Conservation (phyloP, 2,888 invertebrate genomes). For the Tachina fera region DNA sequence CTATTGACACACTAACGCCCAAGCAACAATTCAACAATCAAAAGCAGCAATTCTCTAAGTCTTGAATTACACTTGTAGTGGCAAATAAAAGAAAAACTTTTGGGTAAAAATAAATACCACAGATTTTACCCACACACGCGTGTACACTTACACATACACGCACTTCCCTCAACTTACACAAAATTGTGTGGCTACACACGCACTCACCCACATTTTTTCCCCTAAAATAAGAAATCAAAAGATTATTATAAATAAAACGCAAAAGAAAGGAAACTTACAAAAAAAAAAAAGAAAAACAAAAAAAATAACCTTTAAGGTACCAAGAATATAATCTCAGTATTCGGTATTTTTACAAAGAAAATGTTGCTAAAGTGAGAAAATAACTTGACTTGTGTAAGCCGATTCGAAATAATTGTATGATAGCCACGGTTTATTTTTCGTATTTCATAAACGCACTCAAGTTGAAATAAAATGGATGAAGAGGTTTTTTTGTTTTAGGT, state of each 20-base stretch:
- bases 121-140: conserved; percentile 9
- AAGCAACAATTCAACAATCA: conserved; percentile 1
- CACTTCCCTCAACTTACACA: background rate
- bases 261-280: conserved; percentile 16
- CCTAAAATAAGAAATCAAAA: background rate
- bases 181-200: conserved; percentile 5
- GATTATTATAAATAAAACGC: conserved; percentile 17
- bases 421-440: background rate
- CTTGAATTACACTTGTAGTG: conserved; percentile 11
- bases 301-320: conserved; percentile 19
- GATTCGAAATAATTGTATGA: background rate
- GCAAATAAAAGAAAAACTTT: conserved; percentile 6
- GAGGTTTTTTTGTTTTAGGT: background rate
- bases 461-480: background rate
- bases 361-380: conserved; percentile 31
- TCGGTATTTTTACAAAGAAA: background rate
- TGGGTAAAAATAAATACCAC: conserved; percentile 41
- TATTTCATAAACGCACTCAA: conserved; percentile 4
- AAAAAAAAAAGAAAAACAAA: conserved; percentile 15
- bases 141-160: background rate
- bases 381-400: conserved; percentile 9
- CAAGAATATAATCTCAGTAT: conserved; percentile 39
- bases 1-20: background rate
- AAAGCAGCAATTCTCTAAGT: background rate
- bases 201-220: background rate